phyloP scores from a whole-genome alignment of 1,140 invertebrate species.

The Drosophila miranda region DNA sequence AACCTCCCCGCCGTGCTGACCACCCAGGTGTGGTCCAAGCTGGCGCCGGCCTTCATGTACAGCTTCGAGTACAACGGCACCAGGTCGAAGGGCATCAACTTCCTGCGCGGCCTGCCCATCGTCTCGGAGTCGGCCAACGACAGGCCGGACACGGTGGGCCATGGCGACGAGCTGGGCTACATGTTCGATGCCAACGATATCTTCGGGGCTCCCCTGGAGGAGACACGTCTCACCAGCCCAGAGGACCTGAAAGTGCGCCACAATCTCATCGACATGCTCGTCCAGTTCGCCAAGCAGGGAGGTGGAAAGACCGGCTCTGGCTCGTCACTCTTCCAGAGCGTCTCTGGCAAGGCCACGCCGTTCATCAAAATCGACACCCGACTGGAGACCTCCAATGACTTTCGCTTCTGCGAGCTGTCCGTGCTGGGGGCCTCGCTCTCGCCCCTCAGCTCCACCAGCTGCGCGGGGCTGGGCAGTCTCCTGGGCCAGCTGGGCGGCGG shows the following conservation, averaged over 20 bases:
- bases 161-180: slow-evolving; percentile 88
- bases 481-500: slow-evolving; percentile 57
- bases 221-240: slow-evolving; percentile 79
- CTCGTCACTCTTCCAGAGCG: slow-evolving; percentile 81
- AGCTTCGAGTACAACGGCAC: slow-evolving; percentile 88
- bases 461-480: slow-evolving; percentile 71
- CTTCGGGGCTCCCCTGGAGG: slow-evolving; percentile 83
- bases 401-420: slow-evolving; percentile 86
- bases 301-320: background rate
- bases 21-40: slow-evolving; percentile 85
- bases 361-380: slow-evolving; percentile 84
- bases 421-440: slow-evolving; percentile 84
- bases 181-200: slow-evolving; percentile 86
- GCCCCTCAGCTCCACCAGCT: slow-evolving; percentile 83
- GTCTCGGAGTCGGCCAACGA: slow-evolving; percentile 76
- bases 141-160: slow-evolving; percentile 83
- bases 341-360: slow-evolving; percentile 83
- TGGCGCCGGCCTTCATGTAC: slow-evolving; percentile 86
- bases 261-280: slow-evolving; percentile 86
- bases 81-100: slow-evolving; percentile 84
- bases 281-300: slow-evolving; percentile 85
- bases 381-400: slow-evolving; percentile 83
- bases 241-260: slow-evolving; percentile 85
- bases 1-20: slow-evolving; percentile 89
- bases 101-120: slow-evolving; percentile 86